A percentile compares a stretch with the other conserved stretches of the same genome.
These are phyloP conservation scores for Erinaceus europaeus DNA, from an alignment of 2,113 vertebrate species.

Conservation along the genomic window DNA sequence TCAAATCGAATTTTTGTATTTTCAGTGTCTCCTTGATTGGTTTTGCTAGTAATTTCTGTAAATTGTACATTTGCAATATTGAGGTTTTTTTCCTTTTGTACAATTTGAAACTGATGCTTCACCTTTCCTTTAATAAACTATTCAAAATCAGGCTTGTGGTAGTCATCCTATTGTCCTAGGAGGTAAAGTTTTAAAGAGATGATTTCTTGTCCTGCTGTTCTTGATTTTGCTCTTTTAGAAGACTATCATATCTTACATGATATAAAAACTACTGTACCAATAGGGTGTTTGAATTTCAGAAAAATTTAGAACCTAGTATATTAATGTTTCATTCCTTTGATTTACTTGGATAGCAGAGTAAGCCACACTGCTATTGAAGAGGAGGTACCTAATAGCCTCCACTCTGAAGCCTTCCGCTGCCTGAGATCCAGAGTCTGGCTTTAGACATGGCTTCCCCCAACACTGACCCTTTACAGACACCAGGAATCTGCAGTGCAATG, in stretches of 20 bases:
- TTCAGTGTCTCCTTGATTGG: slow-evolving; percentile 90
- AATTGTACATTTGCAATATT: slow-evolving; percentile 94
- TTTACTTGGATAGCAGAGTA: too few species aligned
- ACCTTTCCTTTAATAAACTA: slow-evolving; percentile 95
- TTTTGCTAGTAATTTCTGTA: slow-evolving; percentile 93
- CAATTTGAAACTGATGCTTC: slow-evolving; percentile 97
- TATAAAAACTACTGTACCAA: not conserved
- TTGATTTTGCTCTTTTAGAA: slow-evolving; percentile 17
- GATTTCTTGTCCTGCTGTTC: not conserved
- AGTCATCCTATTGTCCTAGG: slow-evolving; percentile 78
- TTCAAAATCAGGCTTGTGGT: slow-evolving; percentile 87
- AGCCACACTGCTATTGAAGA: too few species aligned
- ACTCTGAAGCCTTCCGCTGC: not conserved
- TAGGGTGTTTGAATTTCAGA: not conserved
- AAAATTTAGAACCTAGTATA: too few species aligned
- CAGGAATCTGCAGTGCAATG: not conserved
- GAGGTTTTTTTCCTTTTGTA: slow-evolving; percentile 93
- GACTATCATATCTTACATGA: slow-evolving; percentile 11
- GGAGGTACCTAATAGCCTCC: not conserved
- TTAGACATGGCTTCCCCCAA: not conserved
- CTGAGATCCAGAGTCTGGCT: not conserved
- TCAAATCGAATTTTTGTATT: slow-evolving; percentile 89
- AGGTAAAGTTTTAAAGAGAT: slow-evolving; percentile 31
- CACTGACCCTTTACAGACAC: not conserved
- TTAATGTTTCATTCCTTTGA: too few species aligned